phyloP scores from a whole-genome alignment of 2,113 vertebrate genomes.

The Spheniscus mendiculus region DNA sequence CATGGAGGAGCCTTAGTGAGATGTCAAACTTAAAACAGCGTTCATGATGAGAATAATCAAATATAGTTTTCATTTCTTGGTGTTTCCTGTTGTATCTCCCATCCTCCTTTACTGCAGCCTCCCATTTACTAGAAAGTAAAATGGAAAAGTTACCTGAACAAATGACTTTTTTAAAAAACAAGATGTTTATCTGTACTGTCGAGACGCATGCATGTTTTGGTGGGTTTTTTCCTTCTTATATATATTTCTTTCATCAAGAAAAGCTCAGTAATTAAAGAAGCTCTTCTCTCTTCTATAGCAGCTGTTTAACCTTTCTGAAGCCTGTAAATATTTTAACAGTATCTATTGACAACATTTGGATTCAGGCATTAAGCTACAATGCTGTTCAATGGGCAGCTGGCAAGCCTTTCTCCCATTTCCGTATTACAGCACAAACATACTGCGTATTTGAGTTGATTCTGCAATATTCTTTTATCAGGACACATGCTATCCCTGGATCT shows the following conservation, averaged over 20 bases:
- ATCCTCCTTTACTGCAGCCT: background rate
- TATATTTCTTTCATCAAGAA: background rate
- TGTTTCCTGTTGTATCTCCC: background rate
- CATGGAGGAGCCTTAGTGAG: background rate
- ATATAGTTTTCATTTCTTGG: background rate
- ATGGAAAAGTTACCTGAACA: background rate
- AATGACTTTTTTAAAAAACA: background rate
- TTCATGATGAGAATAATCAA: background rate
- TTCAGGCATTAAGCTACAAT: background rate
- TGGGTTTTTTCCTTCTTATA: background rate
- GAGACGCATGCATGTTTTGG: background rate
- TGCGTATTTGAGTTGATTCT: background rate
- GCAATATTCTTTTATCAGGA: background rate
- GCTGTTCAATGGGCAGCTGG: background rate
- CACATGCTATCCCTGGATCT: background rate
- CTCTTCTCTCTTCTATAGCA: background rate
- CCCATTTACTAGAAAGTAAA: background rate
- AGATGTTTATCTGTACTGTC: background rate
- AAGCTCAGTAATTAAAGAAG: constrained; percentile 5
- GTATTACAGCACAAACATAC: background rate
- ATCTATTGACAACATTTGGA: background rate
- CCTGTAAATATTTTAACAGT: constrained; percentile 50
- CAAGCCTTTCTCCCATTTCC: background rate
- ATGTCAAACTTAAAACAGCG: background rate
- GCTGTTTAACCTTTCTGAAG: constrained; percentile 10